Conservation (phyloP, 2,797 vertebrate species). For the Todus mexicanus region DNA sequence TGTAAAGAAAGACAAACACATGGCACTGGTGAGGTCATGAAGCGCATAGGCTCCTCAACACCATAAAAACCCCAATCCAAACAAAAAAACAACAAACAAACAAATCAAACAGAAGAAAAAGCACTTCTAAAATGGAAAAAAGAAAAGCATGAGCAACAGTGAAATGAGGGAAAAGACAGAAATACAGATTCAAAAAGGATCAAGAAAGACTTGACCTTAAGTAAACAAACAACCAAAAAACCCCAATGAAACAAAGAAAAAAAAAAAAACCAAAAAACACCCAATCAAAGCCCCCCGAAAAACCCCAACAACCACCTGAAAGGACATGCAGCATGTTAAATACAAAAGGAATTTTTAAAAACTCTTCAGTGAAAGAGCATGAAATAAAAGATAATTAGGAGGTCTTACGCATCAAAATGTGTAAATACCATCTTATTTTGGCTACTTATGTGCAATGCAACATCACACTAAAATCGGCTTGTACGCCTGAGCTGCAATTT, state of each 20-base stretch:
- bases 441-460: accelerated
- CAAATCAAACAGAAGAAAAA: too few species aligned
- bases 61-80: not conserved
- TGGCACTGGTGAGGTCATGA: not conserved
- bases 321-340: not conserved
- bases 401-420: not conserved
- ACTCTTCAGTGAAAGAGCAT: not conserved
- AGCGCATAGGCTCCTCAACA: not conserved
- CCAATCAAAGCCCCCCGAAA: too few species aligned
- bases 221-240: not conserved
- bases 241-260: not conserved
- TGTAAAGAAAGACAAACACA: not conserved
- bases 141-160: not conserved
- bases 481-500: not conserved
- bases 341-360: not conserved
- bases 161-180: not conserved
- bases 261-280: not conserved
- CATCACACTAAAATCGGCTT: not conserved
- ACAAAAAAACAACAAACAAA: not conserved
- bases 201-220: not conserved
- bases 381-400: not conserved
- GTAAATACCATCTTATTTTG: not conserved
- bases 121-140: not conserved
- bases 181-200: not conserved
- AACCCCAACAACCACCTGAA: not conserved